phyloP scores from a whole-genome alignment of 2,113 vertebrate genomes.

The Tupaia tana region DNA sequence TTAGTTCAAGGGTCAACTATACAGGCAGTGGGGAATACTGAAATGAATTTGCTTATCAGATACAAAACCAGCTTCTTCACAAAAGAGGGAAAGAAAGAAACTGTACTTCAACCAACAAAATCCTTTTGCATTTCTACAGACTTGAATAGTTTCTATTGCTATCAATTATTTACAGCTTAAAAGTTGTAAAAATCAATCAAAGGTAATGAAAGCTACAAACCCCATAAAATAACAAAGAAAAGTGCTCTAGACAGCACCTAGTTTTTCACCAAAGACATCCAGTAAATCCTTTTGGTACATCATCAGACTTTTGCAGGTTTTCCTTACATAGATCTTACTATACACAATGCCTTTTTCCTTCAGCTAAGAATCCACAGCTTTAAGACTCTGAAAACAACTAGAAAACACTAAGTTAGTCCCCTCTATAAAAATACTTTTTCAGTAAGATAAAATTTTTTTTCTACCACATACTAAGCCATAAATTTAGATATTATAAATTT shows the following conservation, averaged over 20 bases:
- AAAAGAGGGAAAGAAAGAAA: not conserved
- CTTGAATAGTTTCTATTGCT: not conserved
- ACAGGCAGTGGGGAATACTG: not conserved
- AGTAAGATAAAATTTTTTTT: not conserved
- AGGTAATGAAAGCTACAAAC: not conserved
- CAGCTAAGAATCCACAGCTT: slow-evolving; percentile 10
- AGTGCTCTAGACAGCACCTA: not conserved
- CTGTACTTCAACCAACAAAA: not conserved
- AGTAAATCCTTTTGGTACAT: not conserved
- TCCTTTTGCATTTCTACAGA: not conserved
- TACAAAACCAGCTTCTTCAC: not conserved
- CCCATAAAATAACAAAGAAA: not conserved
- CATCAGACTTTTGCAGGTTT: not conserved
- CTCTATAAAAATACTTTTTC: slow-evolving; percentile 33
- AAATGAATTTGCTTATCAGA: not conserved
- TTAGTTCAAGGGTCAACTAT: not conserved
- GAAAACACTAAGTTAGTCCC: not conserved
- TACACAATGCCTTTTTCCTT: not conserved
- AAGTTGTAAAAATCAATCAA: slow-evolving; percentile 5
- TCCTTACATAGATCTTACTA: not conserved
- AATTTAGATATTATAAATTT: slow-evolving; percentile 17
- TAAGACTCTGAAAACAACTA: slow-evolving; percentile 18
- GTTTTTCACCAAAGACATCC: not conserved
- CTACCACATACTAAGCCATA: not conserved
- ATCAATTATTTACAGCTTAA: not conserved